Conservation (phyloP, 2,113 vertebrate species). For the Dromas ardeola region DNA sequence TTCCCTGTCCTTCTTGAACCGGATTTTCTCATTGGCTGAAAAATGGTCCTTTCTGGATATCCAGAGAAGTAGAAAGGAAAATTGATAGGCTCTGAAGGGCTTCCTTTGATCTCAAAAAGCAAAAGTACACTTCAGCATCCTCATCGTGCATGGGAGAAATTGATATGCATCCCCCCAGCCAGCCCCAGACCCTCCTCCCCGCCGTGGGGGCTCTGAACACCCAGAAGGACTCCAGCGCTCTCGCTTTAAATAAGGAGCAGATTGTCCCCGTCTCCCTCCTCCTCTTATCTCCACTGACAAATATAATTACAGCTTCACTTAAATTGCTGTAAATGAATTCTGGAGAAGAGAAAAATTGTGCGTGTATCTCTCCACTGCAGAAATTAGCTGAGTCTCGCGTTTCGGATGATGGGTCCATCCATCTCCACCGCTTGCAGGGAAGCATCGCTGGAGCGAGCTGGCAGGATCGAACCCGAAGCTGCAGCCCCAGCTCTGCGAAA, state of each 20-base stretch:
- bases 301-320: slow-evolving; percentile 21
- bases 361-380: not conserved
- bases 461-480: not conserved
- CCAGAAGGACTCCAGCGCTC: not conserved
- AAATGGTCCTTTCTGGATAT: not conserved
- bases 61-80: not conserved
- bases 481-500: not conserved
- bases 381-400: slow-evolving; percentile 22
- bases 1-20: too few relatives aligned
- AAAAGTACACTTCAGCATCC: not conserved
- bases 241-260: not conserved
- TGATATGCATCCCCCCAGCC: not conserved
- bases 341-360: not conserved
- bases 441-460: not conserved
- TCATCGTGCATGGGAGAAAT: not conserved
- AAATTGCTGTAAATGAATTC: slow-evolving; percentile 20
- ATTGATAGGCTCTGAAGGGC: not conserved
- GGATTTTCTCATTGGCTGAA: not conserved
- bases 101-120: not conserved
- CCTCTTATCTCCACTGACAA: slow-evolving; percentile 1
- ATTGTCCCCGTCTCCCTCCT: not conserved
- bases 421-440: not conserved
- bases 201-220: not conserved
- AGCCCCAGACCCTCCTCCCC: not conserved
- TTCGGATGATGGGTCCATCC: not conserved